These are phyloP conservation scores for Ursus arctos DNA, from an alignment of 2,113 vertebrate species.

Conservation along the genomic window DNA sequence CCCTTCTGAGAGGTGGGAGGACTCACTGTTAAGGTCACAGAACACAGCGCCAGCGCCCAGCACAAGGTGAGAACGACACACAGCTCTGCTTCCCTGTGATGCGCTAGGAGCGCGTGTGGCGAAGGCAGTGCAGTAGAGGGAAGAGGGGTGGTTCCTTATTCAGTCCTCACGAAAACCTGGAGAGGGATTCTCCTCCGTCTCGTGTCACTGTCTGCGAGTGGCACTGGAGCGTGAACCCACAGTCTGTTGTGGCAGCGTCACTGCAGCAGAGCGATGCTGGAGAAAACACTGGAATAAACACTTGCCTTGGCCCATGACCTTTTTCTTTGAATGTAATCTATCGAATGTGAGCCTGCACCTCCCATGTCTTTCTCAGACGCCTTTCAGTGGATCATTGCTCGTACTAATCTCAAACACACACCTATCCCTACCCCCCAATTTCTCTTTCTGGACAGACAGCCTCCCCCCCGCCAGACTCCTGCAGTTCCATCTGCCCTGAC, in stretches of 20 bases:
- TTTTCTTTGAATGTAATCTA: too few relatives aligned
- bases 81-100: neutral
- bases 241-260: neutral
- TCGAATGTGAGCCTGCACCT: too few relatives aligned
- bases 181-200: rapidly evolving
- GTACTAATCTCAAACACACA: neutral
- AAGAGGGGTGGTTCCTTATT: rapidly evolving
- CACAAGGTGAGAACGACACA: too few relatives aligned
- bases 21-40: neutral
- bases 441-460: neutral
- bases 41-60: neutral
- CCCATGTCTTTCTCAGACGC: neutral
- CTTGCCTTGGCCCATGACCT: rapidly evolving
- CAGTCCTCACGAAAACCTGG: neutral
- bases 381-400: neutral
- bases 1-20: neutral
- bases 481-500: neutral
- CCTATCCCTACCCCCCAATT: neutral
- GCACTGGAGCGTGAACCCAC: neutral
- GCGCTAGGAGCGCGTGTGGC: too few relatives aligned
- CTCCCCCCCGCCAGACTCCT: too few relatives aligned
- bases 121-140: neutral
- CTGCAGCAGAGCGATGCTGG: neutral
- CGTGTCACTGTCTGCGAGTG: neutral
- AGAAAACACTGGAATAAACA: neutral